phyloP scores from a whole-genome alignment of 2,113 vertebrate species.

The Phaethornis superciliosus region DNA sequence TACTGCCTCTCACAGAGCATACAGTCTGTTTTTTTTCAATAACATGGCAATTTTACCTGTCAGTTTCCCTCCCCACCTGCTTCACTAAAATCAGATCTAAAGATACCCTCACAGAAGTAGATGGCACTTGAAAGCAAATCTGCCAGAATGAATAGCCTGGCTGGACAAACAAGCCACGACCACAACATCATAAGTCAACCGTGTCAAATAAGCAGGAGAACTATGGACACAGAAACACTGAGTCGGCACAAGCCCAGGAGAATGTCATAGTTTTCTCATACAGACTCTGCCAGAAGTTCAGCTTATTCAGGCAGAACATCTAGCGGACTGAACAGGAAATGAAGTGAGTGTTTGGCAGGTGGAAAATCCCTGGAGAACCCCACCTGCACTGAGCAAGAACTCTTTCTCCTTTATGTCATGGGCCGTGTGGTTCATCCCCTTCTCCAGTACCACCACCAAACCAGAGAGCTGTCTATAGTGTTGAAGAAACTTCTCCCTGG shows the following conservation, averaged over 20 bases:
- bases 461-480: background rate
- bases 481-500: background rate
- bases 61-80: background rate
- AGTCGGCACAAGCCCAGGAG: accelerated
- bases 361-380: background rate
- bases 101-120: background rate
- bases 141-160: background rate
- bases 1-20: background rate
- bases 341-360: background rate
- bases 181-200: background rate
- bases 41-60: background rate
- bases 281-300: background rate
- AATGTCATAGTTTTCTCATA: background rate
- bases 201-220: background rate
- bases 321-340: background rate
- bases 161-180: background rate
- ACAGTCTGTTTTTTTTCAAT: background rate
- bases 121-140: slow-evolving; percentile 5
- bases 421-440: background rate
- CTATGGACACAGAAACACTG: background rate
- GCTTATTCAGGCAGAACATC: background rate
- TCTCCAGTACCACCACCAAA: background rate
- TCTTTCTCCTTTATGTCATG: background rate
- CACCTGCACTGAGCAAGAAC: background rate
- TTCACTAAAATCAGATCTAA: background rate